Evolutionary conservation across 1,140 invertebrate genomes (phyloP), one percentile per base, ranked within the genome.

Genomic region (Sitobion miscanthi): DNA sequence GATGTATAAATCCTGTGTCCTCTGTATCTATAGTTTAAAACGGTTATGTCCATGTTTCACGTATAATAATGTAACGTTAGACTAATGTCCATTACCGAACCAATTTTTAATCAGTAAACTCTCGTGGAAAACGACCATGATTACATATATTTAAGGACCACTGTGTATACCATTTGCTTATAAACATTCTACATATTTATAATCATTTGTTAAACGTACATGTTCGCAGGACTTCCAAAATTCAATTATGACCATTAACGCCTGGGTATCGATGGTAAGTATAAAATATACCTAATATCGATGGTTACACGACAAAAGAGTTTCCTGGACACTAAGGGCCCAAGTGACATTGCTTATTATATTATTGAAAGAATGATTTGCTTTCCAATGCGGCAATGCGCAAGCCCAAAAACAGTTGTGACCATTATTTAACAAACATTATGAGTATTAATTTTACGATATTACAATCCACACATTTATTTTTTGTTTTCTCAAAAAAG

Each of bases 261-360:
- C 95, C 20, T 96, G 96, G 96, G 93, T 96, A 54, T 96, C 94
- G 94, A 95, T 96, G 95, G 96, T 97, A 95, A 95, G 95, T 57
- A 45, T 57, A 57, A 2, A 82, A 23, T 47, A 30, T n/a, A 35
- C 20, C n/a, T 35, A 52, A 25, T 45, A 42, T 54, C 21, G 52
- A 54, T 54, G 52, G 52, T 54, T 54, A 54, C 52, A 54, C 52
- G 52, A 21, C 52, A 54, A 54, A 54, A 54, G 20, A 3, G 52
- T 21, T 7, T 54, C 5, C 6, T 4, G 0, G 52, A 54, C 52
- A 21, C 52, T 6, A 23, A 54, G 52, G 21, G 0, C 21, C 20
- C 21, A 23, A 54, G 52, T 21, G 21, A 54, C 21, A 54, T 21
- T 21, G 52, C 21, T 54, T 54, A 45, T 45, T 25, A 45, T 49